These are phyloP conservation scores for Myiopsitta monachus DNA, from an alignment of 2,113 vertebrate species.

Conservation along the genomic window DNA sequence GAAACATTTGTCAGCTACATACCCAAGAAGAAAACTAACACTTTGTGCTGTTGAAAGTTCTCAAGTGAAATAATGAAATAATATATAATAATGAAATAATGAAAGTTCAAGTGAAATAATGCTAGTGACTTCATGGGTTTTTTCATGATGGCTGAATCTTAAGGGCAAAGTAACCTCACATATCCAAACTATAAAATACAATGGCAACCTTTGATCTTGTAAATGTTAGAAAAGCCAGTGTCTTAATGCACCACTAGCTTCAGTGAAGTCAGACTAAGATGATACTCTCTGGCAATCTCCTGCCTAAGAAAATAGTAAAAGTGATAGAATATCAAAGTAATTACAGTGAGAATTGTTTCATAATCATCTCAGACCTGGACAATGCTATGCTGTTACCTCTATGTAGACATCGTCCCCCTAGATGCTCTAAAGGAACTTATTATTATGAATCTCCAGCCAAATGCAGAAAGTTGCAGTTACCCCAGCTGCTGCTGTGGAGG, in stretches of 20 bases:
- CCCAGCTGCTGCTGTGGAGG: not conserved
- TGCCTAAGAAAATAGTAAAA: not conserved
- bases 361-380: not conserved
- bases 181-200: not conserved
- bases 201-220: not conserved
- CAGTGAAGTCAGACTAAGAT: not conserved
- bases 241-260: not conserved
- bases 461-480: not conserved
- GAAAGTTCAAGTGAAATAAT: no score
- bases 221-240: not conserved
- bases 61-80: no score
- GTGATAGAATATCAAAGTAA: not conserved
- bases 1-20: not conserved
- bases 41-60: not conserved
- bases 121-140: not conserved
- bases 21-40: not conserved
- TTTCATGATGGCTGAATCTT: not conserved
- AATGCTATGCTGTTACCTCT: not conserved
- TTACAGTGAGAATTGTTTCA: not conserved
- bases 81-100: no score
- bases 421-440: not conserved
- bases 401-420: rapidly evolving
- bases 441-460: not conserved
- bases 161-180: not conserved
- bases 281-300: not conserved